Evolutionary conservation across 2,888 invertebrate species (phyloP), one percentile per base, ranked within the genome.

Genomic region (Cheilosia vulpina): DNA sequence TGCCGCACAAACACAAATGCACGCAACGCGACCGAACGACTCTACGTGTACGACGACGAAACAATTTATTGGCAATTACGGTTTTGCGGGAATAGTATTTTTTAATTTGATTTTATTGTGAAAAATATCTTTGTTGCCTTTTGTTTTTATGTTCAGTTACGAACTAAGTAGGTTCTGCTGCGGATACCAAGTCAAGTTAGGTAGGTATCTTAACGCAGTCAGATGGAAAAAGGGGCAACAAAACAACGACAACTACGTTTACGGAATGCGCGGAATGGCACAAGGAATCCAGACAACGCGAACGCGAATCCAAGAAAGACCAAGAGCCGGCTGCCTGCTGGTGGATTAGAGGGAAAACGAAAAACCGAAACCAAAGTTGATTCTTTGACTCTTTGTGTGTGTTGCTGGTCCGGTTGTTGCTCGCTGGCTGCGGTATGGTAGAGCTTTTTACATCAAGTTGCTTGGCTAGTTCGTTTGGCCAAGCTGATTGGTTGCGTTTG

Each of bases 281-380:
- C 96, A 97, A 97, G 97, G 97, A 97, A 97, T 97, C 96, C 95
- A 95, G 96, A 97, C 96, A 96, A 97, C 97, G 97, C 96, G 97
- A 79, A 66, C 17, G 17, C 17, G 15, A 7, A 45, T 60, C 73
- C 62, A 80, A 71, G 66, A 71, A 80, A 80, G 71, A 71, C 65
- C 76, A 60, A 80, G 66, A 80, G 81, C 76, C 85, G 84, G 84
- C 79, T 71, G 63, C 24, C 53, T 69, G 65, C 31, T 31, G 43
- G 52, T 27, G 19, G 52, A 15, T 62, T 79, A 69, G 65, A 79
- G 27, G 55, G 21, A 24, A 75, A 79, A 79, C 45, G 43, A 24
- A 24, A 52, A 24, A 21, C 50, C 21, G 13, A 50, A 50, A 50
- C 41, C 57, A 21, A 17, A 38, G 66, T 65, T 66, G 50, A 60